A percentile compares a stretch with the other conserved stretches of the same genome.
Evolutionary conservation across 2,113 vertebrate species (phyloP).

Genomic region (Sinocyclocheilus anophthalmus): DNA sequence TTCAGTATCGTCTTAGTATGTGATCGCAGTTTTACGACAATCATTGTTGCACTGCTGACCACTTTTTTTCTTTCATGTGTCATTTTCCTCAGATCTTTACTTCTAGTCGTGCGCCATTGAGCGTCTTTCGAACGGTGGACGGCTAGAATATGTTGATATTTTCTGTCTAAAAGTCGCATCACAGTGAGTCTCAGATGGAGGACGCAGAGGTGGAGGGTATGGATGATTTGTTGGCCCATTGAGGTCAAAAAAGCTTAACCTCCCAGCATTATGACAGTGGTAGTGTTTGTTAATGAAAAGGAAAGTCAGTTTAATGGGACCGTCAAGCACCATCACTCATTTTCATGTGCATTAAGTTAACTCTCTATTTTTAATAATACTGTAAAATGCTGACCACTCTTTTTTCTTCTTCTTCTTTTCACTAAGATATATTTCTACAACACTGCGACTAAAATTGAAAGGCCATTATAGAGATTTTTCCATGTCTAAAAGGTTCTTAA

Average conservation of each 20-base stretch:
- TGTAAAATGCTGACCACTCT: not conserved
- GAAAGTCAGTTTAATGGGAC: not conserved
- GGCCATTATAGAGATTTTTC: not conserved
- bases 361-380: not conserved
- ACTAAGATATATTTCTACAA: not conserved
- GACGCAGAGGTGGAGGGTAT: slow-evolving; percentile 1
- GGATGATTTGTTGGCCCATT: not conserved
- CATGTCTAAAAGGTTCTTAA: not conserved
- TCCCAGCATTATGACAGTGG: not conserved
- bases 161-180: too few relatives aligned
- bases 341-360: slow-evolving; percentile 3
- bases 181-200: too few relatives aligned
- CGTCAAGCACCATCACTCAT: slow-evolving; percentile 1
- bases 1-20: too few relatives aligned
- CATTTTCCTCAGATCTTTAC: too few relatives aligned
- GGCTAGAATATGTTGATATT: too few relatives aligned
- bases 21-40: too few relatives aligned
- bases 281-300: slow-evolving; percentile 6
- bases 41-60: too few relatives aligned
- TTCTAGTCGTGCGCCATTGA: too few relatives aligned
- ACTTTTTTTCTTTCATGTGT: too few relatives aligned
- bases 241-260: slow-evolving; percentile 22
- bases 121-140: too few relatives aligned
- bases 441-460: not conserved
- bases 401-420: not conserved